A percentile compares a stretch with the other conserved stretches of the same genome.
Evolutionary conservation across 2,113 vertebrate genomes (phyloP).

Genomic region (Mystacornis crossleyi): DNA sequence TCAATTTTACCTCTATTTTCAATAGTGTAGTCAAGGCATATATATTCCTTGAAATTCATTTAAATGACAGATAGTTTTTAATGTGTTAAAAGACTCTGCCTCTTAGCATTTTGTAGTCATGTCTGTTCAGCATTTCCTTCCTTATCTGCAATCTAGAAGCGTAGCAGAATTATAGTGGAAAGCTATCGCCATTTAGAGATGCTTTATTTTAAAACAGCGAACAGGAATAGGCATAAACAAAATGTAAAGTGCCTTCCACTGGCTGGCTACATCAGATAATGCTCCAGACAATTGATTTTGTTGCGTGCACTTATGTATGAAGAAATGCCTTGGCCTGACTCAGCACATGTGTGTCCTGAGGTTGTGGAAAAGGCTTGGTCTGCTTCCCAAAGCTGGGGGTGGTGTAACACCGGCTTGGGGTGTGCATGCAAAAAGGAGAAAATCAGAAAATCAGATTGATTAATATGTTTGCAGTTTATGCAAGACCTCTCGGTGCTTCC

Average conservation of each 20-base stretch:
- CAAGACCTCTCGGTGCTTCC: not conserved
- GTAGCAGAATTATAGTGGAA: not conserved
- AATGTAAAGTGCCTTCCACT: constrained; percentile 37
- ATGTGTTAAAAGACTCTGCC: not conserved
- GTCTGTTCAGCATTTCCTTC: not conserved
- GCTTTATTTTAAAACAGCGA: constrained; percentile 48
- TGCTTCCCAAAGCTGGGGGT: not conserved
- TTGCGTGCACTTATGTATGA: constrained; percentile 26
- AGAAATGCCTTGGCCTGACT: constrained; percentile 31
- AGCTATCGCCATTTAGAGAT: not conserved
- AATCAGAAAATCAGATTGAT: not conserved
- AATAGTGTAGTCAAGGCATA: not conserved
- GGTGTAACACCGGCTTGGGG: not conserved
- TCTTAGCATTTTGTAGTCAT: not conserved
- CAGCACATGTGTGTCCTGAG: constrained; percentile 18
- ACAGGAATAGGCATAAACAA: constrained; percentile 35
- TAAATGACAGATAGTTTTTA: not conserved
- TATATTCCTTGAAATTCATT: not conserved
- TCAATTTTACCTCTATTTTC: not conserved
- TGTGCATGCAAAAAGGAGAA: not conserved
- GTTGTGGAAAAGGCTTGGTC: not conserved
- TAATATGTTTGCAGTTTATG: not conserved
- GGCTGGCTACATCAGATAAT: constrained; percentile 56
- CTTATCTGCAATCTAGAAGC: not conserved
- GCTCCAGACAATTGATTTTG: constrained; percentile 65